Base-by-base conservation (phyloP, 1,140 invertebrate genomes). In the Aphelenchoides avenae region DNA sequence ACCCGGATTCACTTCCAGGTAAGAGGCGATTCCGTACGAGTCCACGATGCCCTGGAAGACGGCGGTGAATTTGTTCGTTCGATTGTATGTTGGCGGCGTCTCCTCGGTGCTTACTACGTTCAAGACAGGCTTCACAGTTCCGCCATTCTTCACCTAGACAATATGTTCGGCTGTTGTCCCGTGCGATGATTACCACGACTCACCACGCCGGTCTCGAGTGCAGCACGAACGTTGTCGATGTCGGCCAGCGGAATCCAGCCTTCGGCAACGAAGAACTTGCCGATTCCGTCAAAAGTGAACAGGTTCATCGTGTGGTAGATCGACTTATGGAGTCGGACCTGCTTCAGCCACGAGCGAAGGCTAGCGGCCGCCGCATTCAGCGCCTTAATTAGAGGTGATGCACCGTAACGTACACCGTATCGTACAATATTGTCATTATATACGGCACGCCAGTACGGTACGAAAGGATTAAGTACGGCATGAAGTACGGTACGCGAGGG, bases 41-140 rank as follows among this genome's bases (percentile, higher is more conserved):
- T 97, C 91, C 59, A 98, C 91, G 54, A 98, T 84, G 73, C 84
- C 87, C 80, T 98, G 93, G 81, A 96, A 98, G 24, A 88, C 92
- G 70, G 83, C 82, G 0, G 94, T 97, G 75, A 97, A 96, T 75
- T 91, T 91, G 80, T 97, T 97, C 24, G 89, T 89, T 18, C 89
- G 83, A 79, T 94, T 89, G 77, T 89, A 97, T 0, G 94, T 97
- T 0, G 93, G 93, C 15, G 93, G 92, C 57, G 42, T 49, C 78
- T 95, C 89, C 64, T 85, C 40, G 0, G 89, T 91, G 41, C 86
- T 84, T 79, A 96, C 90, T 29, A 89, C 85, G 79, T 96, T 94
- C 62, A 97, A 79, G 79, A 98, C 95, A 22, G 91, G 91, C 26
- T 90, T 89, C 52, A 95, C 90, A 31, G 88, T 88, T 73, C 89